Base-by-base conservation (phyloP, 2,888 invertebrate genomes). In the Agonopterix alstromeriana region DNA sequence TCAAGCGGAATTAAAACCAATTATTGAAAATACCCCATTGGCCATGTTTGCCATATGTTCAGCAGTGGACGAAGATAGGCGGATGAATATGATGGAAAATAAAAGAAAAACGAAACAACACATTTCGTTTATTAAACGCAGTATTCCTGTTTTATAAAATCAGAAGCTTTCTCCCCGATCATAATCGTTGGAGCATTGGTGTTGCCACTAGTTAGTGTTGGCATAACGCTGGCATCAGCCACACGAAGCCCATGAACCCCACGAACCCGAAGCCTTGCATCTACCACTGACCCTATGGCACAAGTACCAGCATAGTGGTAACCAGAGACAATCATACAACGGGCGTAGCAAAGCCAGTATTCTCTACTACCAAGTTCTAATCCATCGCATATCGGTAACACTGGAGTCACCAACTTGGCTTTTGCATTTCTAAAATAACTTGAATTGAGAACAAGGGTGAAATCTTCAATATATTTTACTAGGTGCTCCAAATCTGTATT, bases 111-210 rank as follows among this genome's bases (percentile, higher is more conserved):
- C 0, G 7, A 27, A 27, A 27, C 27, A 27, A 27, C 27, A 27
- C 5, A 27, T 1, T 5, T 27, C 27, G 27, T 27, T 27, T 27
- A 27, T 27, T 27, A 27, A 27, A 27, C 27, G 27, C 27, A 5
- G 27, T 27, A 27, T 27, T 42, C 42, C 8, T 42, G 38, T 35
- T 67, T 71, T 5, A 73, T 67, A 47, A 71, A 55, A 35, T 71
- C 70, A 1, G 73, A 55, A 3, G 58, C 66, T 45, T 67, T 66
- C 48, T 73, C 72, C 2, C 61, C 72, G 11, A 73, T 60, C 66
- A 70, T 67, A 8, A 70, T 49, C 2, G 63, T 56, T 0, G 66
- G 42, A 2, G 53, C 68, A 5, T 60, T 49, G 11, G 61, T 65
- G 40, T 64, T 63, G 4, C 60, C 63, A 51, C 58, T 58, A 8